Conservation (phyloP, 2,888 invertebrate species). For the Patella depressa region DNA sequence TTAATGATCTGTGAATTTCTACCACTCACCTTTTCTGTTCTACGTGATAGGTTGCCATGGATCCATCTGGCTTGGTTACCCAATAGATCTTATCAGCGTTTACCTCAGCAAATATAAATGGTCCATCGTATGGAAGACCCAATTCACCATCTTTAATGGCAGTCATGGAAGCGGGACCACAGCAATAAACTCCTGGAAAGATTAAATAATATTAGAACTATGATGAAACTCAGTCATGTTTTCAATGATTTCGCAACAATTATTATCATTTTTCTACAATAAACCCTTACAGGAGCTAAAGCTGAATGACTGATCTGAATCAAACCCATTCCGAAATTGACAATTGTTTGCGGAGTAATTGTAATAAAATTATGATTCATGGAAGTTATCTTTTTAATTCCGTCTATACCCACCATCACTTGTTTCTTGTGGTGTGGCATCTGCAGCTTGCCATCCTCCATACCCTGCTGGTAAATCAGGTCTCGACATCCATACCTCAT, state of each 20-base stretch:
- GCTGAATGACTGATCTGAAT: no score
- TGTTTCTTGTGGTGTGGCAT: slow-evolving; percentile 90
- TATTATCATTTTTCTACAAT: no score
- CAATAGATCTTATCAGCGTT: slow-evolving; percentile 94
- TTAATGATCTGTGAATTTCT: no score
- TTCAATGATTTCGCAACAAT: no score
- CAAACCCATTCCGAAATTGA: no score
- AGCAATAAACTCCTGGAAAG: slow-evolving; percentile 78
- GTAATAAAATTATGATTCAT: no score
- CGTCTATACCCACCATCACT: slow-evolving; percentile 73
- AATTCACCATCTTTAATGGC: slow-evolving; percentile 89
- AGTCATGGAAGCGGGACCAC: slow-evolving; percentile 88
- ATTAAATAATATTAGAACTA: neutral
- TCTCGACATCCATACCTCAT: slow-evolving; percentile 92
- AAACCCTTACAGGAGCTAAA: no score
- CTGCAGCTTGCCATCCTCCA: slow-evolving; percentile 93
- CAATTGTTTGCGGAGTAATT: no score
- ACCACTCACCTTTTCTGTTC: slow-evolving; percentile 15
- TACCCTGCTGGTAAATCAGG: slow-evolving; percentile 84
- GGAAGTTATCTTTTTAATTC: no score
- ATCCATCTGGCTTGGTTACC: slow-evolving; percentile 68
- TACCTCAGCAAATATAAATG: slow-evolving; percentile 91
- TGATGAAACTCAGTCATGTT: no score
- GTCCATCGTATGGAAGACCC: slow-evolving; percentile 84
- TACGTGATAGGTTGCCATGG: neutral